Evolutionary conservation across 2,113 vertebrate genomes (phyloP).

Genomic region (Loxodonta africana): DNA sequence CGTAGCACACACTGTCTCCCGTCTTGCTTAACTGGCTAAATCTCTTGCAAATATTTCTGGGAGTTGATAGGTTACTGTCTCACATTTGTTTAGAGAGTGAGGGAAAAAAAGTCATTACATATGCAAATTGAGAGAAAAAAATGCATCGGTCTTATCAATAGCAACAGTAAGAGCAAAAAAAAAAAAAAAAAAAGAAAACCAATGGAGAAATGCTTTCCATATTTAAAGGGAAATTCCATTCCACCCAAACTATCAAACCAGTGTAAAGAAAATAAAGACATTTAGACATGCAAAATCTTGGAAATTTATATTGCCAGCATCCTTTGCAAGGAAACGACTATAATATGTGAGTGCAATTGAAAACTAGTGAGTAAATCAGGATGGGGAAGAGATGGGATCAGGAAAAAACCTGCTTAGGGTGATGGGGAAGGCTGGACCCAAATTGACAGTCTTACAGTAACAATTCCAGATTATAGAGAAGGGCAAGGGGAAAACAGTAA

Average conservation of each 20-base stretch:
- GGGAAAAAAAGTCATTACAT: background rate
- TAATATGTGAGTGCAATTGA: background rate
- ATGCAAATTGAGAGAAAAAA: background rate
- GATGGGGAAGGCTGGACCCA: background rate
- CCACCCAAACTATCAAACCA: background rate
- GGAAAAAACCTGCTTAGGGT: background rate
- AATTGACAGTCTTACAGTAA: background rate
- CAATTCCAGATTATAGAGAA: background rate
- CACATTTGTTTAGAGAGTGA: background rate
- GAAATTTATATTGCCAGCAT: background rate
- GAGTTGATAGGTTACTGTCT: background rate
- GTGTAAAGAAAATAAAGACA: background rate
- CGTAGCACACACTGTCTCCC: background rate
- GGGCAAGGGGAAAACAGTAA: background rate
- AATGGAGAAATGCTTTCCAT: background rate
- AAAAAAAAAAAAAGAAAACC: no score
- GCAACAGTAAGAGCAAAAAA: background rate
- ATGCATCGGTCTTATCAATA: background rate
- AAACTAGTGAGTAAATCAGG: background rate
- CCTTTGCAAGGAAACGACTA: background rate
- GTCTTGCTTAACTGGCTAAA: background rate
- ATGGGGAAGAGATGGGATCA: background rate
- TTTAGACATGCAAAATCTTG: background rate
- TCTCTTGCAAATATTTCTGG: background rate
- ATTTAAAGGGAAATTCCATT: background rate